phyloP scores from a whole-genome alignment of 2,113 vertebrate genomes.

The Aptenodytes forsteri region DNA sequence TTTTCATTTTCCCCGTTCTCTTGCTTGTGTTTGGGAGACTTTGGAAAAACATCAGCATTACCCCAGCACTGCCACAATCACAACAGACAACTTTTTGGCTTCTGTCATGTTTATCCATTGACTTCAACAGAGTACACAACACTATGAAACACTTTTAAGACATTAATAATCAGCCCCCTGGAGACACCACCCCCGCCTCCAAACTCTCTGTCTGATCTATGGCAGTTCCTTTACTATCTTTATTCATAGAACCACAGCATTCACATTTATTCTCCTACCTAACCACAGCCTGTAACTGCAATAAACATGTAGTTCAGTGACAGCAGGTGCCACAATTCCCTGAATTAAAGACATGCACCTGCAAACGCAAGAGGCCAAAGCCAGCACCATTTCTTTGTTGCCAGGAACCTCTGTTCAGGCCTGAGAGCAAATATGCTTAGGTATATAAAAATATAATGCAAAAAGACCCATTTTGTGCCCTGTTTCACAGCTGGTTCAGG shows the following conservation, averaged over 20 bases:
- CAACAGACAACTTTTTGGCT: neutral
- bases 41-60: neutral
- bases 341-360: neutral
- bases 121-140: neutral
- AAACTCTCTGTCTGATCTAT: neutral
- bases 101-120: neutral
- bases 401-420: neutral
- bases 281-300: neutral
- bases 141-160: neutral
- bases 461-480: neutral
- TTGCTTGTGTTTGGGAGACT: neutral
- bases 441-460: fast-evolving
- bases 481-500: fast-evolving
- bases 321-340: neutral
- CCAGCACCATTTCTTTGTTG: neutral
- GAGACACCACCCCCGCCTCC: fast-evolving
- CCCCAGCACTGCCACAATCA: neutral
- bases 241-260: neutral
- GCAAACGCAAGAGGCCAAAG: neutral
- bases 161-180: neutral
- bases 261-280: neutral
- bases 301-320: neutral
- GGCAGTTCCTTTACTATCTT: neutral
- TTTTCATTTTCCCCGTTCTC: neutral
- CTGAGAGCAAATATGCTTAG: fast-evolving